Evolutionary conservation across 1,140 invertebrate genomes (phyloP).

Genomic region (Tetragonula clypearis): DNA sequence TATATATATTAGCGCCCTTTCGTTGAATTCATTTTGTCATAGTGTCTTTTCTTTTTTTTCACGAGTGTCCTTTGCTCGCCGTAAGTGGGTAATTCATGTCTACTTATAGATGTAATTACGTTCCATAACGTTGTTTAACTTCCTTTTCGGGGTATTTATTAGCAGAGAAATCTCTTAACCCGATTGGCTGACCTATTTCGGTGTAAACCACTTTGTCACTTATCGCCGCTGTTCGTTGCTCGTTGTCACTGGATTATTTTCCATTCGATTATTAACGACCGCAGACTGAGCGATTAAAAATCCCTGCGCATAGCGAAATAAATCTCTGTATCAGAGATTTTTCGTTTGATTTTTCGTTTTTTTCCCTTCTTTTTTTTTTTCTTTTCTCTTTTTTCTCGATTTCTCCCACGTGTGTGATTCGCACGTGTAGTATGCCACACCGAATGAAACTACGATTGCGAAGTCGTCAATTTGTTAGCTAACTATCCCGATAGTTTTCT

Average conservation of each 20-base stretch:
- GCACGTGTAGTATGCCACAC: not conserved
- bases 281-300: not conserved
- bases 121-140: slow-evolving; percentile 26
- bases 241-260: not conserved
- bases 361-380: too few species aligned
- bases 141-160: slow-evolving; percentile 9
- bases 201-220: slow-evolving; percentile 18
- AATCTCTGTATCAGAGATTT: not conserved
- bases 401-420: not conserved
- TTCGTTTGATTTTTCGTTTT: not conserved
- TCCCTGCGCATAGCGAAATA: not conserved
- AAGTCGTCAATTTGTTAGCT: not conserved
- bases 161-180: slow-evolving; percentile 22
- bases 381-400: too few species aligned
- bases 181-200: slow-evolving; percentile 43
- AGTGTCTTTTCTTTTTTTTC: not conserved
- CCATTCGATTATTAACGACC: not conserved
- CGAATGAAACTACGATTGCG: not conserved
- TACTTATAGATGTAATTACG: slow-evolving; percentile 23
- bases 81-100: slow-evolving; percentile 17
- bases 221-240: not conserved
- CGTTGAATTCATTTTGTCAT: not conserved
- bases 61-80: not conserved
- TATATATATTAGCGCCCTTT: not conserved
- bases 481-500: not conserved